phyloP scores from a whole-genome alignment of 2,888 invertebrate species.

The Noctua comes region DNA sequence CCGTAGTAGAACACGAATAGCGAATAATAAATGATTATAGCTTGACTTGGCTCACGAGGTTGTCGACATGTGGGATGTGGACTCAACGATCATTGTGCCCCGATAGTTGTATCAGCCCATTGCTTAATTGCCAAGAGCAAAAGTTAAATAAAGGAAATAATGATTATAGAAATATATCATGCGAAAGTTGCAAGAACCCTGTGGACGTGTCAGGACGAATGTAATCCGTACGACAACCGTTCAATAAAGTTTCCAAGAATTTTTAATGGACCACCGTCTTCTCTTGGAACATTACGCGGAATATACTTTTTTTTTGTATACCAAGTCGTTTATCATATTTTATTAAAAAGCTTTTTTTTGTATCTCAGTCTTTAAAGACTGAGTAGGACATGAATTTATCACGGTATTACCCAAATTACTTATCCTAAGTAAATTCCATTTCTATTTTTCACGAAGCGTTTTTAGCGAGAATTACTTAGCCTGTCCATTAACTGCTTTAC shows the following conservation, averaged over 20 bases:
- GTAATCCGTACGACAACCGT: conserved; percentile 13
- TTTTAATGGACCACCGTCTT: conserved; percentile 24
- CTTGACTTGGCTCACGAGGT: too few species aligned
- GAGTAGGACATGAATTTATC: conserved; percentile 54
- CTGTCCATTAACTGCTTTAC: conserved; percentile 51
- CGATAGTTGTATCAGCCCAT: too few species aligned
- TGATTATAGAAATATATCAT: background rate
- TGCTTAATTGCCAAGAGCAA: too few species aligned
- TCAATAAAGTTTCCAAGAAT: conserved; percentile 4
- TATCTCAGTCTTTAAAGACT: conserved; percentile 31
- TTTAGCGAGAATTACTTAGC: conserved; percentile 51
- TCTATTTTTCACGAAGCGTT: conserved; percentile 47
- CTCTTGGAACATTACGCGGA: background rate
- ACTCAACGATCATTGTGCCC: too few species aligned
- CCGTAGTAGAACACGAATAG: too few species aligned
- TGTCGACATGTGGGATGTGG: too few species aligned
- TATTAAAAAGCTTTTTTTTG: conserved; percentile 38
- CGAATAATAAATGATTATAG: too few species aligned
- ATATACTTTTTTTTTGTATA: conserved; percentile 4
- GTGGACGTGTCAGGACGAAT: background rate
- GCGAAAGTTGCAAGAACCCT: background rate
- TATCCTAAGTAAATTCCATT: conserved; percentile 50
- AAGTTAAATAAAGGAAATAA: background rate
- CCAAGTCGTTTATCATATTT: conserved; percentile 46
- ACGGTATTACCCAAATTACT: conserved; percentile 50